Evolutionary conservation across 1,140 invertebrate genomes (phyloP).

Genomic region (Samia ricini): DNA sequence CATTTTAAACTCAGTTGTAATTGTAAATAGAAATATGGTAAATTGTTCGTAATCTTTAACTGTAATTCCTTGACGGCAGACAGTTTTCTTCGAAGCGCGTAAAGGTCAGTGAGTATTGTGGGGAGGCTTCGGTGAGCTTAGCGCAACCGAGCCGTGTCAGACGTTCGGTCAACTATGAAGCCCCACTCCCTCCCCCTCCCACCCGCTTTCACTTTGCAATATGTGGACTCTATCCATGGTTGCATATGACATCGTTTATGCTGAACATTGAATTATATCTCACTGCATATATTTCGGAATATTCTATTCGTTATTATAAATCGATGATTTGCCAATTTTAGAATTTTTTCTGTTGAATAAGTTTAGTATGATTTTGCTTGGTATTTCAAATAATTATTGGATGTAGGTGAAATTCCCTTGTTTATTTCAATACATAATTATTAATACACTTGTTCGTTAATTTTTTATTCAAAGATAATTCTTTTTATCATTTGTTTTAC

Average conservation of each 20-base stretch:
- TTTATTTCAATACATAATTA: too few species aligned
- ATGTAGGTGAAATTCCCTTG: too few species aligned
- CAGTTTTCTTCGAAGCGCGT: slow-evolving; percentile 1
- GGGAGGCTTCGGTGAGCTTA: slow-evolving; percentile 11
- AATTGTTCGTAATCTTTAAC: neutral
- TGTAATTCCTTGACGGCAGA: slow-evolving; percentile 6
- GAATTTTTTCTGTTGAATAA: too few species aligned
- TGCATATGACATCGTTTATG: neutral
- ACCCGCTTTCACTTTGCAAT: neutral
- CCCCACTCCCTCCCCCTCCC: too few species aligned
- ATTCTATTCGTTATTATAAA: too few species aligned
- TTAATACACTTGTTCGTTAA: too few species aligned
- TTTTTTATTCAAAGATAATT: too few species aligned
- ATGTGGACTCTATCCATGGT: neutral
- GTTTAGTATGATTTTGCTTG: too few species aligned
- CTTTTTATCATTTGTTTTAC: too few species aligned
- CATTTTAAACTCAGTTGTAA: neutral
- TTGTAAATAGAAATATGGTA: neutral
- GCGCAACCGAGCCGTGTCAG: neutral
- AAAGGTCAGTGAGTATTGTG: slow-evolving; percentile 13
- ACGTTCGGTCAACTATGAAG: slow-evolving; percentile 9
- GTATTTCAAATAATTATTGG: too few species aligned
- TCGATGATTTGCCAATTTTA: too few species aligned
- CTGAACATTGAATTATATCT: neutral
- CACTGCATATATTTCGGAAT: too few species aligned